These are phyloP conservation scores for Megalurothrips usitatus DNA, from an alignment of 2,888 invertebrate species.

Conservation along the genomic window DNA sequence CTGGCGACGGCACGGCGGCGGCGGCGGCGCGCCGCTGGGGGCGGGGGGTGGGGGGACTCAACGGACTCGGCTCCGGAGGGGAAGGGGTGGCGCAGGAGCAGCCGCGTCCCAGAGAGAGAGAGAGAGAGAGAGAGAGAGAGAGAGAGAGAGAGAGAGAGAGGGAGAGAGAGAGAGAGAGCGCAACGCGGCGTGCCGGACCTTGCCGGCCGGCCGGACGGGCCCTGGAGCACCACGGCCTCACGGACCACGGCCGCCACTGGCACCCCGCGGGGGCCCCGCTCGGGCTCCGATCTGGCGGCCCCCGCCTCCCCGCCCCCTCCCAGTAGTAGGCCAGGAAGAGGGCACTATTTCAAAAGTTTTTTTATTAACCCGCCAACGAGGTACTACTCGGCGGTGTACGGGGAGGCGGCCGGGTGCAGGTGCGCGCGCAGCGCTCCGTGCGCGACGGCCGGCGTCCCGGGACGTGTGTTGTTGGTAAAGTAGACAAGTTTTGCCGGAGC, in stretches of 20 bases:
- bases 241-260: not conserved
- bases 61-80: not conserved
- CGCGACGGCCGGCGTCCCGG: no score
- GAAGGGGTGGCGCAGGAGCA: not conserved
- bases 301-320: not conserved
- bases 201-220: not conserved
- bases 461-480: no score
- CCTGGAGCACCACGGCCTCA: not conserved
- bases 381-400: no score
- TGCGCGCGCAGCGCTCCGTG: no score
- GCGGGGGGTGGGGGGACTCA: not conserved
- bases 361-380: not conserved
- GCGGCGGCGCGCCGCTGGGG: not conserved
- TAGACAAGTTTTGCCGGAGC: no score
- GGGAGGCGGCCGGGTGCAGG: no score
- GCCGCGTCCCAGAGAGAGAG: not conserved
- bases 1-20: not conserved
- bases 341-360: slow-evolving; percentile 24
- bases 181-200: not conserved
- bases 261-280: not conserved
- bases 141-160: no score
- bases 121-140: no score
- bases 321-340: not conserved
- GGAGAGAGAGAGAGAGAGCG: not conserved
- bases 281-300: not conserved